Percentiles rank a stretch among this genome's conserved stretches.
Conservation (phyloP, 2,888 invertebrate species). For the Balanococcus diminutus region DNA sequence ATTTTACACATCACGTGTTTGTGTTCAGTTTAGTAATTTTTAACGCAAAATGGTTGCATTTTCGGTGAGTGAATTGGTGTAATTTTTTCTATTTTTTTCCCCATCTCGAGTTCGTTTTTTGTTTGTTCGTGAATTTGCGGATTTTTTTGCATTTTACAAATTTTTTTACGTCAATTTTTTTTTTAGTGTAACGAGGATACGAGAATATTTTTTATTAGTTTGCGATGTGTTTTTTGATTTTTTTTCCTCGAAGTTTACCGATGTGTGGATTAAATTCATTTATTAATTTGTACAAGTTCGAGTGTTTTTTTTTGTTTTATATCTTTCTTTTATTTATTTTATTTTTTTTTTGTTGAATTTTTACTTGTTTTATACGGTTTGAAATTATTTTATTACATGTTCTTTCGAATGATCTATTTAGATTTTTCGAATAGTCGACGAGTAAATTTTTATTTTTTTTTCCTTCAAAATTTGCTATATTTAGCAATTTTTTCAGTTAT, state of each 20-base stretch:
- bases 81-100: neutral
- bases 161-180: neutral
- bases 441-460: too few species aligned
- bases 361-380: too few species aligned
- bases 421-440: too few species aligned
- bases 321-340: too few species aligned
- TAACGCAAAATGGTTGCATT: constrained; percentile 21
- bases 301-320: neutral
- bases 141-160: neutral
- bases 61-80: constrained; percentile 27
- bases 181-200: neutral
- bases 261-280: neutral
- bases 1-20: constrained; percentile 34
- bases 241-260: neutral
- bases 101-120: too few species aligned
- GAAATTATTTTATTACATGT: too few species aligned
- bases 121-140: neutral
- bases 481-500: too few species aligned
- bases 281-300: neutral
- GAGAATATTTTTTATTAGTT: neutral
- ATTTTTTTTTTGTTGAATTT: too few species aligned
- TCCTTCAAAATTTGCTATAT: too few species aligned
- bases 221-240: neutral
- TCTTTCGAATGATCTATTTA: too few species aligned
- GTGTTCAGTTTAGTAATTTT: constrained; percentile 16